phyloP scores from a whole-genome alignment of 2,113 vertebrate species.

The Indri indri region DNA sequence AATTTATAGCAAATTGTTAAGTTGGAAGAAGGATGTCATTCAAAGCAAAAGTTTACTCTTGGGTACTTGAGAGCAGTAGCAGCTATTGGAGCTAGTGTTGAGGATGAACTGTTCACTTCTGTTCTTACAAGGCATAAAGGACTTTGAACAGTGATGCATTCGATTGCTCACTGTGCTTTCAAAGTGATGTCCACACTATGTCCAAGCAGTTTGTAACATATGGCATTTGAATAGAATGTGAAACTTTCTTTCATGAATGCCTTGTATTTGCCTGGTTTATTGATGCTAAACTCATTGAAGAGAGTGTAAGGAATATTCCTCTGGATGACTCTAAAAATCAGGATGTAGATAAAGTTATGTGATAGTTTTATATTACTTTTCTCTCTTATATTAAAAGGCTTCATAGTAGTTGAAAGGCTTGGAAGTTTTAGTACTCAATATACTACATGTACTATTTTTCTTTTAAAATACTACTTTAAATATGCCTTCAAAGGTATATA shows the following conservation, averaged over 20 bases:
- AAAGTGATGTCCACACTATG: neutral
- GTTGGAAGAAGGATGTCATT: neutral
- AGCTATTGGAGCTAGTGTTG: neutral
- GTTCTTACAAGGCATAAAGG: neutral
- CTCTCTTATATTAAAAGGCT: neutral
- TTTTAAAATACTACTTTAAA: neutral
- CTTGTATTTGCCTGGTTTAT: neutral
- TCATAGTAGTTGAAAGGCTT: neutral
- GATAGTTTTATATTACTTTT: neutral
- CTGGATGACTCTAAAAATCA: neutral
- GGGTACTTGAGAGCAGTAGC: neutral
- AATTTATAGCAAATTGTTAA: slow-evolving; percentile 2
- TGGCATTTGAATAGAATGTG: neutral
- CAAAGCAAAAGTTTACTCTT: neutral
- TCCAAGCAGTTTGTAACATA: neutral
- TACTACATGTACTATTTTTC: neutral
- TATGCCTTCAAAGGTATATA: neutral
- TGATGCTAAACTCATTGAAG: neutral
- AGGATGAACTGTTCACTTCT: slow-evolving; percentile 11
- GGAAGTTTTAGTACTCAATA: neutral
- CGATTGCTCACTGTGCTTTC: neutral
- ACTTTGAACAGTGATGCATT: neutral
- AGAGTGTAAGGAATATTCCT: neutral
- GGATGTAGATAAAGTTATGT: neutral
- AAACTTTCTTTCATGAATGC: neutral